Conservation (phyloP, 2,797 vertebrate species). For the Amniataba percoides region DNA sequence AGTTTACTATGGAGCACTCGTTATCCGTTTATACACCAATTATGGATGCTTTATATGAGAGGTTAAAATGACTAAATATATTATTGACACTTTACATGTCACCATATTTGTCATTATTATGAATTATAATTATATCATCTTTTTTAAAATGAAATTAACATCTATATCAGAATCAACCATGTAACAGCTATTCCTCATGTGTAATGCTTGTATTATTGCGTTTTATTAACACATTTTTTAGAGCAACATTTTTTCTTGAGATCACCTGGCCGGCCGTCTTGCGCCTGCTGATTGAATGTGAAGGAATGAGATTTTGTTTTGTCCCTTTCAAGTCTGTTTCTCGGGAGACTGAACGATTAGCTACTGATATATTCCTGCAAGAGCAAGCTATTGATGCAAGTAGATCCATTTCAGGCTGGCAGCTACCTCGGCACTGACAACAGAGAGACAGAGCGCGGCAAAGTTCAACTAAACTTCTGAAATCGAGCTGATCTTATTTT, state of each 20-base stretch:
- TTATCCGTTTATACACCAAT: not conserved
- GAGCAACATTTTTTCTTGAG: not conserved
- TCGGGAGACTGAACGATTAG: slow-evolving; percentile 28
- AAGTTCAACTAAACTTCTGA: slow-evolving; percentile 37
- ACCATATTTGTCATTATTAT: no score
- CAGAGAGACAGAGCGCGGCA: slow-evolving; percentile 9
- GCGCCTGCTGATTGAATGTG: not conserved
- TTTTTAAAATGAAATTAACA: not conserved
- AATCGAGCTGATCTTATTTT: slow-evolving; percentile 33
- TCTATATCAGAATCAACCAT: not conserved
- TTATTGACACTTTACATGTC: no score
- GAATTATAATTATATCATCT: no score
- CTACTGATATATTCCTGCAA: slow-evolving; percentile 45
- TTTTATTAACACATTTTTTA: not conserved
- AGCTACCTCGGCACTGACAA: not conserved
- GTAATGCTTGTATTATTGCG: not conserved
- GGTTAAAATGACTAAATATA: no score
- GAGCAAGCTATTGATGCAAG: slow-evolving; percentile 44
- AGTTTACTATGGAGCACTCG: no score
- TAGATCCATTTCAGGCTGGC: slow-evolving; percentile 36
- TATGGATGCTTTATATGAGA: no score
- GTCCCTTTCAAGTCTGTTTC: slow-evolving; percentile 18
- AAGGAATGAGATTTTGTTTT: slow-evolving; percentile 19
- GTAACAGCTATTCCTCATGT: not conserved
- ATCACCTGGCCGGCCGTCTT: not conserved